phyloP scores from a whole-genome alignment of 1,140 invertebrate genomes.

The Artemia franciscana region DNA sequence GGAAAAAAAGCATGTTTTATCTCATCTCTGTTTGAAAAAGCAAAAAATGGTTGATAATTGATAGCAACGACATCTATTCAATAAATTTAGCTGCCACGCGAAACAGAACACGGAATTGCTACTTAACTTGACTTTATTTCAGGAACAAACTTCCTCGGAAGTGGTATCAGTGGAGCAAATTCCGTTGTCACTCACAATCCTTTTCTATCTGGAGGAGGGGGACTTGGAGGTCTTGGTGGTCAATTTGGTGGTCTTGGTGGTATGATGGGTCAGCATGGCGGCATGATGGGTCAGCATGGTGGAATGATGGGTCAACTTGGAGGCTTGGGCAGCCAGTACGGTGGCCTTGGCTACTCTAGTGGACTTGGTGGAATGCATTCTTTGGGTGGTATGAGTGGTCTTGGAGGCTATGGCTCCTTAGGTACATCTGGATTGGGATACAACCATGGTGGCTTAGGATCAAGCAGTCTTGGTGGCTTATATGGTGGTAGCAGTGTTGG shows the following conservation, averaged over 20 bases:
- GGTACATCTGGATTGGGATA: too few species aligned
- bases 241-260: not conserved
- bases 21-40: too few species aligned
- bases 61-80: too few species aligned
- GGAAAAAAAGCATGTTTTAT: too few species aligned
- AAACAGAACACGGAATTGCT: too few species aligned
- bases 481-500: too few species aligned
- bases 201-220: not conserved
- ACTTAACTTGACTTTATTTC: not conserved
- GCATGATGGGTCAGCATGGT: not conserved
- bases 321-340: not conserved
- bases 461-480: too few species aligned
- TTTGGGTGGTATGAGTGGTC: not conserved
- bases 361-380: not conserved
- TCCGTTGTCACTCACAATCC: not conserved
- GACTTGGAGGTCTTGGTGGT: not conserved
- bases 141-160: not conserved
- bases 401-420: not conserved
- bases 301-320: not conserved
- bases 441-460: too few species aligned
- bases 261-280: not conserved
- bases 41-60: too few species aligned
- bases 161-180: not conserved
- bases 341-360: not conserved
- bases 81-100: too few species aligned